These are phyloP conservation scores for Vultur gryphus DNA, from an alignment of 2,797 vertebrate species.

Conservation along the genomic window DNA sequence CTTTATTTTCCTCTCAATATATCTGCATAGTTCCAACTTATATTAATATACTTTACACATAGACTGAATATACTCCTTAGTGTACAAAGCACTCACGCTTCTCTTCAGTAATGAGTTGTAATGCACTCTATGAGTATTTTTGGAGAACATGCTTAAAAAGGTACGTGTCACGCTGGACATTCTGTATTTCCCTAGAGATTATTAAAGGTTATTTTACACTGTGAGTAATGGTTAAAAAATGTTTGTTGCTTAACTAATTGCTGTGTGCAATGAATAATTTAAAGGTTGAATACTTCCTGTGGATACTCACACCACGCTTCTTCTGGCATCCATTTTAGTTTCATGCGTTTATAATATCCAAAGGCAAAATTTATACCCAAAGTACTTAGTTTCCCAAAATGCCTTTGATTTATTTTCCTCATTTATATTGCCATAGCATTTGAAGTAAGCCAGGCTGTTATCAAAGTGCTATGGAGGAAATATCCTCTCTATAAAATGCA, in stretches of 20 bases:
- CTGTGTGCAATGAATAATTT: neutral
- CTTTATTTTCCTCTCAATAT: neutral
- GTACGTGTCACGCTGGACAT: neutral
- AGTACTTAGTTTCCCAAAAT: slow-evolving; percentile 1
- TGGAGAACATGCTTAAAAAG: neutral
- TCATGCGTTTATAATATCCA: neutral
- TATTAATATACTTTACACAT: neutral
- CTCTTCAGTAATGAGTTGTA: neutral
- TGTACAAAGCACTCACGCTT: neutral
- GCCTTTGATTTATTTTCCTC: slow-evolving; percentile 40
- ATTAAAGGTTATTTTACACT: neutral
- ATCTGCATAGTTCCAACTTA: neutral
- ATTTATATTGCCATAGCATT: neutral
- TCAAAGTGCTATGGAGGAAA: neutral
- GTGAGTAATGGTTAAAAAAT: neutral
- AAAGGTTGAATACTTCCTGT: neutral
- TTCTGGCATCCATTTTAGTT: slow-evolving; percentile 6
- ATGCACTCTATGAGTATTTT: neutral
- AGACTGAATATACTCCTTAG: neutral
- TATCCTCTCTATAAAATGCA: slow-evolving; percentile 28
- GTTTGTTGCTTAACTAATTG: neutral
- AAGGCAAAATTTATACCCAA: slow-evolving; percentile 8
- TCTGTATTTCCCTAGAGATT: neutral
- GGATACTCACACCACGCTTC: neutral
- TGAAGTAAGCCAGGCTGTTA: neutral